These are phyloP conservation scores for Eriosoma lanigerum DNA, from an alignment of 1,140 invertebrate genomes.

Conservation along the genomic window DNA sequence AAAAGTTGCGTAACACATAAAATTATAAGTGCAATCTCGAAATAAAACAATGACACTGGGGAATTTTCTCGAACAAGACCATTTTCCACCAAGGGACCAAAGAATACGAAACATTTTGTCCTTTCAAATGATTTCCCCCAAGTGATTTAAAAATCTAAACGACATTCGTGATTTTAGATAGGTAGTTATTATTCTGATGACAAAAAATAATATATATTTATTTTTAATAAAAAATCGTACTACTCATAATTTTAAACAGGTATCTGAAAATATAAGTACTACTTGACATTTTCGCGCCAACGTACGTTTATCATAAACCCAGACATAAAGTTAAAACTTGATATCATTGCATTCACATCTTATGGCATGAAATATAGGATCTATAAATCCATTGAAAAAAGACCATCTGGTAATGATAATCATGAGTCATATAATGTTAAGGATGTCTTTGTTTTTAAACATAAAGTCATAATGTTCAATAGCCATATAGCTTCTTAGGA, in stretches of 20 bases:
- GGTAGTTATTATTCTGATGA: conserved; percentile 21
- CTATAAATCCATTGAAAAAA: not conserved
- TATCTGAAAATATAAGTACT: not conserved
- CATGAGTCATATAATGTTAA: not conserved
- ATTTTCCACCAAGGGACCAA: not conserved
- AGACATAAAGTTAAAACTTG: not conserved
- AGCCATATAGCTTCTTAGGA: no score
- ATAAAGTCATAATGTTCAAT: no score
- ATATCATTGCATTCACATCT: conserved; percentile 6
- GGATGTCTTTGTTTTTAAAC: not conserved
- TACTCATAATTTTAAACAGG: conserved; percentile 5
- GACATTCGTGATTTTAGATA: conserved; percentile 11
- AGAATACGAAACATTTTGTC: not conserved
- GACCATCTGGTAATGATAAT: not conserved
- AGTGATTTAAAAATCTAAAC: conserved; percentile 21
- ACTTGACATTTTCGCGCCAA: conserved; percentile 24
- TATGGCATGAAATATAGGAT: not conserved
- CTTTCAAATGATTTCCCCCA: not conserved
- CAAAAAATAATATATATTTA: not conserved
- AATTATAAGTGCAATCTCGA: not conserved
- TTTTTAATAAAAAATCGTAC: conserved; percentile 17
- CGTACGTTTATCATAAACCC: conserved; percentile 1
- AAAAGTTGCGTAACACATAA: not conserved
- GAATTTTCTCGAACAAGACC: not conserved
- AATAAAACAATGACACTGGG: not conserved